These are phyloP conservation scores for Drosophila neotestacea DNA, from an alignment of 2,888 invertebrate genomes.

Conservation along the genomic window DNA sequence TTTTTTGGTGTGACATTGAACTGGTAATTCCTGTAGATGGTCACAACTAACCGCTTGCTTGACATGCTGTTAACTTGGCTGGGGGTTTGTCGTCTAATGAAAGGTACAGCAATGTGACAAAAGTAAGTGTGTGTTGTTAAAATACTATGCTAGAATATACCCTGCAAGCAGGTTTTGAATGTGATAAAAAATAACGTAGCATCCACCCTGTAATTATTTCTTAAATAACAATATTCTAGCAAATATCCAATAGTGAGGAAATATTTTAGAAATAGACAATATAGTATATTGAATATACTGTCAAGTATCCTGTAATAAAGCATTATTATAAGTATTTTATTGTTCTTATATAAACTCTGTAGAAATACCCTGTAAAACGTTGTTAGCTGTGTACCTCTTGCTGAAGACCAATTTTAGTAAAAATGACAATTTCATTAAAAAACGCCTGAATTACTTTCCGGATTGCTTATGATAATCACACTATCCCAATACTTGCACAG, in stretches of 20 bases:
- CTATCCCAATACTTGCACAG: neutral
- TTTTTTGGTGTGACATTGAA: constrained; percentile 49
- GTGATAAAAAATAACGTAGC: neutral
- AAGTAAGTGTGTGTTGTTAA: neutral
- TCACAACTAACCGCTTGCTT: constrained; percentile 63
- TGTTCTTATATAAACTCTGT: too few species aligned
- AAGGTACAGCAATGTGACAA: constrained; percentile 41
- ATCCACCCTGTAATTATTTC: too few species aligned
- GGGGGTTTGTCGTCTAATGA: constrained; percentile 45
- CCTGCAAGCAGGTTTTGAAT: neutral
- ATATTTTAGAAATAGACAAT: too few species aligned
- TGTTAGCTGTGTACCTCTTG: too few species aligned
- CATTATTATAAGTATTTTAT: too few species aligned
- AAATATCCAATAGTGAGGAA: too few species aligned
- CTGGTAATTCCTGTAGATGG: constrained; percentile 42
- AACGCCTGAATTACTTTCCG: neutral
- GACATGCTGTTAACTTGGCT: constrained; percentile 61
- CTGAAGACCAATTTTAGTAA: too few species aligned
- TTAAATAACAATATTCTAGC: too few species aligned
- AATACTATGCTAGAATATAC: neutral
- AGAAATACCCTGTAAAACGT: too few species aligned
- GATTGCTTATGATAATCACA: neutral
- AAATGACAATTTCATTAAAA: too few species aligned
- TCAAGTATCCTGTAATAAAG: too few species aligned
- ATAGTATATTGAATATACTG: too few species aligned